Percentiles rank a stretch among this genome's conserved stretches.
Evolutionary conservation across 2,113 vertebrate genomes (phyloP).

Genomic region (Forbesichthys agassizii): DNA sequence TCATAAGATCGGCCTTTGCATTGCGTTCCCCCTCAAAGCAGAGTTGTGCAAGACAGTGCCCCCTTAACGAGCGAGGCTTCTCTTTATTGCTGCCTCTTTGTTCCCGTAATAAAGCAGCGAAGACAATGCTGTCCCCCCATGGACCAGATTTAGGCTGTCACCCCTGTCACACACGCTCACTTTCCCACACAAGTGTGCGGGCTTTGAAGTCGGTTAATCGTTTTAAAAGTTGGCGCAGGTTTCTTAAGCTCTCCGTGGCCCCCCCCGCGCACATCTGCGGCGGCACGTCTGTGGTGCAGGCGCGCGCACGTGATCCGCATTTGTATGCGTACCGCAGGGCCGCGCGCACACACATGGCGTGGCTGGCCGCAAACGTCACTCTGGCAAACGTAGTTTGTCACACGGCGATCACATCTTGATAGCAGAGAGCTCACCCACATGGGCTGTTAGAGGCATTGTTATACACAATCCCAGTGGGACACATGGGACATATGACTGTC

Average conservation of each 20-base stretch:
- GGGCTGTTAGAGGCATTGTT: conserved; percentile 40
- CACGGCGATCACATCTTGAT: conserved; percentile 62
- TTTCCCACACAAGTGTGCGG: conserved; percentile 56
- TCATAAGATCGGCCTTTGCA: conserved; percentile 27
- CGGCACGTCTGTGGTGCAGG: conserved; percentile 16
- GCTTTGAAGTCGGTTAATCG: conserved; percentile 30
- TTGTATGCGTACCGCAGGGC: neutral
- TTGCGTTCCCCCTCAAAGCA: conserved; percentile 38
- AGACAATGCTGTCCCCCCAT: conserved; percentile 35
- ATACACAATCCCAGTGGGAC: conserved; percentile 46
- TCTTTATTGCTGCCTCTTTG: conserved; percentile 54
- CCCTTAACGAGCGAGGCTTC: conserved; percentile 50
- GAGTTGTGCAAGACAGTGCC: conserved; percentile 43
- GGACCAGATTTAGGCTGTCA: conserved; percentile 52
- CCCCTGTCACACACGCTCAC: conserved; percentile 37
- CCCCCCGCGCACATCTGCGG: neutral
- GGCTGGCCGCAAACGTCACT: conserved; percentile 51
- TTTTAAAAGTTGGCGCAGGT: conserved; percentile 41
- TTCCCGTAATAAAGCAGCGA: conserved; percentile 60
- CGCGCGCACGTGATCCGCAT: conserved; percentile 4
- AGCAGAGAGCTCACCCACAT: conserved; percentile 45
- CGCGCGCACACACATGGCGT: conserved; percentile 20
- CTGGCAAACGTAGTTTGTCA: conserved; percentile 62
- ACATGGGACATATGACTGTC: conserved; percentile 59
- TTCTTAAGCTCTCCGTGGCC: conserved; percentile 1